These are phyloP conservation scores for Erpobdella octoculata DNA, from an alignment of 2,888 invertebrate genomes.

Conservation along the genomic window DNA sequence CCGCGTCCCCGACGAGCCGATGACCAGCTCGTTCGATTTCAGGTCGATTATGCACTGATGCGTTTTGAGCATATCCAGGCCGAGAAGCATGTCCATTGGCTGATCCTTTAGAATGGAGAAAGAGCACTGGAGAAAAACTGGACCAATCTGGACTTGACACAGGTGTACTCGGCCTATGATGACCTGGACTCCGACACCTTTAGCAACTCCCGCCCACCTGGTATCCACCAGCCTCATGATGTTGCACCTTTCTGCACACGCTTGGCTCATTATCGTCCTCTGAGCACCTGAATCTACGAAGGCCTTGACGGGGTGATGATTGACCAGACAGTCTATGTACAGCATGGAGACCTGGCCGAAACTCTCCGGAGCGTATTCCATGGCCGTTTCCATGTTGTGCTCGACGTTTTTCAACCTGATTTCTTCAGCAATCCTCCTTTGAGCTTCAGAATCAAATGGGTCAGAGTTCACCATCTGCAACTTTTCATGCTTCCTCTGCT, in stretches of 20 bases:
- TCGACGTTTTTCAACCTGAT: conserved; percentile 82
- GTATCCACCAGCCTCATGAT: conserved; percentile 62
- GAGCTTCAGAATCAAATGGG: conserved; percentile 90
- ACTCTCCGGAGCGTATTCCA: conserved; percentile 96
- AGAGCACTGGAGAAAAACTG: conserved; percentile 84
- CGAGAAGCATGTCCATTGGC: conserved; percentile 94
- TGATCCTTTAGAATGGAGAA: conserved; percentile 93
- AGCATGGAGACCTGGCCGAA: conserved; percentile 96
- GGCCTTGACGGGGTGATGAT: conserved; percentile 90
- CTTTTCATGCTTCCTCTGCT: conserved; percentile 73
- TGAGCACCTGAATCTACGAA: conserved; percentile 96
- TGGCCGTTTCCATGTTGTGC: conserved; percentile 94
- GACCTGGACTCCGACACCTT: conserved; percentile 90
- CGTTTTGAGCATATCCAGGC: conserved; percentile 90
- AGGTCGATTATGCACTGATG: conserved; percentile 93
- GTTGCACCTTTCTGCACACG: conserved; percentile 73
- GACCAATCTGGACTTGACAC: conserved; percentile 82
- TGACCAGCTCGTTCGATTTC: conserved; percentile 73
- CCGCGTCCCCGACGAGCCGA: conserved; percentile 87
- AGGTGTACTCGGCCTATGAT: conserved; percentile 88
- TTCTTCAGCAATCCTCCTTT: conserved; percentile 86
- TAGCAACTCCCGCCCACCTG: conserved; percentile 89
- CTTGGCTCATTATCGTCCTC: conserved; percentile 93
- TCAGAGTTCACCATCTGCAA: conserved; percentile 82
- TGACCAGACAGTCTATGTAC: conserved; percentile 90